Evolutionary conservation across 2,888 invertebrate genomes (phyloP).

Genomic region (Rapana venosa): DNA sequence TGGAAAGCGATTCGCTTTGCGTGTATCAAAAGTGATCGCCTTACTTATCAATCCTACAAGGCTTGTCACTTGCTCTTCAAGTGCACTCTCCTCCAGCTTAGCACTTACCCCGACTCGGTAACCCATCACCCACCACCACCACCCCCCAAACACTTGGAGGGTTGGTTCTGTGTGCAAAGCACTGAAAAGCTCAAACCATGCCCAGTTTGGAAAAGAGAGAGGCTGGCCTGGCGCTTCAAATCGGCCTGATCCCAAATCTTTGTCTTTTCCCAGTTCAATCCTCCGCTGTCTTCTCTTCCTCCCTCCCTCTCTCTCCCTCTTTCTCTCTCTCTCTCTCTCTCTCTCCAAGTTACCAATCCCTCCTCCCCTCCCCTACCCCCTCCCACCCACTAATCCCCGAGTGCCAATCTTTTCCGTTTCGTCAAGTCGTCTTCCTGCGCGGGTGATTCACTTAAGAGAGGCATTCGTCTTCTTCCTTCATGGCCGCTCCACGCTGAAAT

Average conservation of each 20-base stretch:
- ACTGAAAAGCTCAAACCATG: too few species aligned
- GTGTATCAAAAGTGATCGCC: conserved; percentile 38
- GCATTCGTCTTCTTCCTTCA: conserved; percentile 33
- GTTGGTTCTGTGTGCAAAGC: too few species aligned
- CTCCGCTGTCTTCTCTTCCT: too few species aligned
- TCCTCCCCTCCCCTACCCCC: background rate
- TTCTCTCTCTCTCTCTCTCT: background rate
- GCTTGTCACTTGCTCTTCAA: background rate
- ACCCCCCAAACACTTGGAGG: too few species aligned
- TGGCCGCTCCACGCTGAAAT: conserved; percentile 36
- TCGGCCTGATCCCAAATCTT: too few species aligned
- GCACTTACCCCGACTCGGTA: background rate
- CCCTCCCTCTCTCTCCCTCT: too few species aligned
- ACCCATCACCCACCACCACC: too few species aligned
- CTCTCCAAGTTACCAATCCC: background rate
- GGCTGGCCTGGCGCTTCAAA: too few species aligned
- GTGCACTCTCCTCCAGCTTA: background rate
- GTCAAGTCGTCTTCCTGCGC: conserved; percentile 25
- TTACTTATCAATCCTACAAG: background rate
- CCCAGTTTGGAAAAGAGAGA: too few species aligned
- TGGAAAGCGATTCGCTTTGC: background rate
- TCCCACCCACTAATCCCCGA: background rate
- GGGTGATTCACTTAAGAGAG: background rate
- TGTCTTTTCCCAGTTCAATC: too few species aligned
- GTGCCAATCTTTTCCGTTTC: conserved; percentile 27